These are phyloP conservation scores for Rhinoptilus africanus DNA, from an alignment of 2,113 vertebrate genomes.

Conservation along the genomic window DNA sequence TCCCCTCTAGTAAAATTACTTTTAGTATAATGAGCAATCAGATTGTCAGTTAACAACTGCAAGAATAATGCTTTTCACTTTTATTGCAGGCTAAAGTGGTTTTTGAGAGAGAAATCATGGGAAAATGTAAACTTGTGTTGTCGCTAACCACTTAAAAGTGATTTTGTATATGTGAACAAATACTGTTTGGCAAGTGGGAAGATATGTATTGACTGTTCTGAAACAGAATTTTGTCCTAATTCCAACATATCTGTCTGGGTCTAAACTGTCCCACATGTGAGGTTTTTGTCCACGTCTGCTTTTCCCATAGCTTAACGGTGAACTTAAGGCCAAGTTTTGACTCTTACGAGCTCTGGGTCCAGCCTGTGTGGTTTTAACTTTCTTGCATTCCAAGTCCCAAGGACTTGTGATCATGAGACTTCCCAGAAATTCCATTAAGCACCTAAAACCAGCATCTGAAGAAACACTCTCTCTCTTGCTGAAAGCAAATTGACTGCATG, in stretches of 20 bases:
- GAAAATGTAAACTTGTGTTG: slow-evolving; percentile 13
- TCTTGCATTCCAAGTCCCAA: background rate
- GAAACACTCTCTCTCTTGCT: background rate
- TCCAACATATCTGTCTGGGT: background rate
- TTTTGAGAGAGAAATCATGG: background rate
- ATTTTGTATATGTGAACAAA: background rate
- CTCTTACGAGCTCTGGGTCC: background rate
- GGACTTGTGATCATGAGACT: background rate
- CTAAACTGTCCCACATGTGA: slow-evolving; percentile 35
- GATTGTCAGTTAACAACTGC: background rate
- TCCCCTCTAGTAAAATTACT: background rate
- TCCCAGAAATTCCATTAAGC: background rate
- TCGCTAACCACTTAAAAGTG: background rate
- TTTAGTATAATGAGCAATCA: background rate
- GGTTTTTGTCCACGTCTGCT: background rate
- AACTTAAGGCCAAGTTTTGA: background rate
- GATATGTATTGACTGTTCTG: background rate
- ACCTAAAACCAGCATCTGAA: background rate
- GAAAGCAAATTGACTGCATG: background rate
- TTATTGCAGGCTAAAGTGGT: background rate
- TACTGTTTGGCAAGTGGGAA: background rate
- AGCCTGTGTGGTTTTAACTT: slow-evolving; percentile 17
- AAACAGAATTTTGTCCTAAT: background rate
- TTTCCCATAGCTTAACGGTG: slow-evolving; percentile 10
- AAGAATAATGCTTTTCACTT: background rate